Percentiles rank a stretch among this genome's conserved stretches.
Conservation (phyloP, 2,888 invertebrate species). For the Eristalis pertinax region DNA sequence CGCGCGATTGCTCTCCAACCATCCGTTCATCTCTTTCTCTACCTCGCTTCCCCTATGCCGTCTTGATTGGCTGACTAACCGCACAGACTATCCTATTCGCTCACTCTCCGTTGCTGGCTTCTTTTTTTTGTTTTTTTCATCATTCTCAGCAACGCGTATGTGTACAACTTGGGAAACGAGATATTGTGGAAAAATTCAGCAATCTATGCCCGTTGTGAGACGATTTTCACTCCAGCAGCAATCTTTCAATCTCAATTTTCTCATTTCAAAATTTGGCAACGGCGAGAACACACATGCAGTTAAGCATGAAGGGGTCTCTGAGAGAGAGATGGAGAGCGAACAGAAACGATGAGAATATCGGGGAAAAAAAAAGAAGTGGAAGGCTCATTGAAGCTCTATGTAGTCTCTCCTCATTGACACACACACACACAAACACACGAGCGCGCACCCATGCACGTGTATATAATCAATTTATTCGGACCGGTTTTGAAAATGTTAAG, state of each 20-base stretch:
- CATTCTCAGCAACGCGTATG: not conserved
- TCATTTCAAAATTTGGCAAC: constrained; percentile 66
- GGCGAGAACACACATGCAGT: constrained; percentile 24
- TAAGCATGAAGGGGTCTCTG: constrained; percentile 4
- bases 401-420: not conserved
- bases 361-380: not conserved
- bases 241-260: constrained; percentile 28
- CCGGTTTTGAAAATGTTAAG: not conserved
- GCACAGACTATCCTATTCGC: not conserved
- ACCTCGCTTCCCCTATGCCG: not conserved
- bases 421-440: too few species aligned
- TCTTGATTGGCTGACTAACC: constrained; percentile 17
- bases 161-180: constrained; percentile 10
- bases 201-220: constrained; percentile 26
- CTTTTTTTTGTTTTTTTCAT: not conserved
- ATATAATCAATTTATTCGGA: not conserved
- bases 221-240: constrained; percentile 8
- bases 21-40: constrained; percentile 22
- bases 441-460: not conserved
- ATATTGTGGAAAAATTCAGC: constrained; percentile 57
- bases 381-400: not conserved
- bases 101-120: not conserved
- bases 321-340: constrained; percentile 15
- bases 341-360: constrained; percentile 8
- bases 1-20: constrained; percentile 34